A percentile compares a stretch with the other conserved stretches of the same genome.
Conservation (phyloP, 2,888 invertebrate species). For the Nomada fucata region DNA sequence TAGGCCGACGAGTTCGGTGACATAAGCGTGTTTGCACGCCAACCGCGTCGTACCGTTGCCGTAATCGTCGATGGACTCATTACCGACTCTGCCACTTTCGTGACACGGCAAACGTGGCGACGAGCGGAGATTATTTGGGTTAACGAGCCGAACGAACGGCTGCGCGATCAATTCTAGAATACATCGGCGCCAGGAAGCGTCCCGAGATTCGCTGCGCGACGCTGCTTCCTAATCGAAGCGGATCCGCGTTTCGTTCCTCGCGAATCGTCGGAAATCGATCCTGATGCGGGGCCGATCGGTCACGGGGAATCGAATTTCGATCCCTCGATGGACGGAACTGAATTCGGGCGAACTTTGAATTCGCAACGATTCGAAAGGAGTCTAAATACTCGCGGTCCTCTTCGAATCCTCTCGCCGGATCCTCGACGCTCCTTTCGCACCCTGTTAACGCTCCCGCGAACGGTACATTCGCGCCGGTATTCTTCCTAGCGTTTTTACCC, state of each 20-base stretch:
- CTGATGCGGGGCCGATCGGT: background rate
- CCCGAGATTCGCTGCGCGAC: background rate
- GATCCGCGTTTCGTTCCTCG: background rate
- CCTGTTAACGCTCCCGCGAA: slow-evolving; percentile 13
- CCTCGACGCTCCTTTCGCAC: background rate
- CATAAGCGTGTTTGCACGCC: slow-evolving; percentile 61
- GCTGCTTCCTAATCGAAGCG: background rate
- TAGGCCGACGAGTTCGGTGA: slow-evolving; percentile 35
- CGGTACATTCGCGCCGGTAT: slow-evolving; percentile 16
- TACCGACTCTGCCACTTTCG: slow-evolving; percentile 29
- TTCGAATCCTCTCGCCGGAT: slow-evolving; percentile 3
- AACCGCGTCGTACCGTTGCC: slow-evolving; percentile 19
- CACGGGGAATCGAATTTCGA: background rate
- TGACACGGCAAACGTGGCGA: slow-evolving; percentile 21
- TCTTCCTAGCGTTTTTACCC: background rate
- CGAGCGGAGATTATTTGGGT: slow-evolving; percentile 27
- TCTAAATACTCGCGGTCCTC: background rate
- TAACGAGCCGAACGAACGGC: slow-evolving; percentile 20
- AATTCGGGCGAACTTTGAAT: background rate
- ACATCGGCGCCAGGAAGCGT: background rate
- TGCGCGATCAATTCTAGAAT: slow-evolving; percentile 5
- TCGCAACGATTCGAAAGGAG: too few relatives aligned
- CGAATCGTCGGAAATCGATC: too few relatives aligned
- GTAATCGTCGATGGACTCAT: slow-evolving; percentile 55
- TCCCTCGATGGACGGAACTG: background rate